A percentile compares a stretch with the other conserved stretches of the same genome.
Conservation (phyloP, 2,797 vertebrate genomes). For the Galagoides demidoff region DNA sequence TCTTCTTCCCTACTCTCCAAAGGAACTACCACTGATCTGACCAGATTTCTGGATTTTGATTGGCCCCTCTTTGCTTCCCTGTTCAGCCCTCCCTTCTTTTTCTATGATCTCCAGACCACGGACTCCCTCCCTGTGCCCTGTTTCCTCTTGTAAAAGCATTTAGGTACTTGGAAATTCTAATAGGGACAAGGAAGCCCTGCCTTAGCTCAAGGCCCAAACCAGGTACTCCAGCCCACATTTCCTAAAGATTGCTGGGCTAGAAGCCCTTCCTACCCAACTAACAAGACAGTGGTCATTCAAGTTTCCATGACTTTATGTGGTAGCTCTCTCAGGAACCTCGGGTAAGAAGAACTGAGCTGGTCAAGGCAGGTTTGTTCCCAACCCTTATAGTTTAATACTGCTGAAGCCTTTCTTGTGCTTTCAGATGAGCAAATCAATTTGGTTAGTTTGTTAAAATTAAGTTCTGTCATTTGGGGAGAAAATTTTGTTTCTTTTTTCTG, state of each 20-base stretch:
- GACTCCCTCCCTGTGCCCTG: background rate
- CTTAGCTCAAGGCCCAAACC: background rate
- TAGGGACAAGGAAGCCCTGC: background rate
- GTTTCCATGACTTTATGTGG: background rate
- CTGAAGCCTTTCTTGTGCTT: background rate
- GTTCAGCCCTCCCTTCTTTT: background rate
- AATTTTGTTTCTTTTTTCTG: background rate
- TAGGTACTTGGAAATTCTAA: background rate
- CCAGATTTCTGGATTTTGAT: background rate
- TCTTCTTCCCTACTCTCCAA: background rate
- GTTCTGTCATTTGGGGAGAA: background rate
- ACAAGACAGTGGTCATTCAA: background rate
- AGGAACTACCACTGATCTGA: background rate
- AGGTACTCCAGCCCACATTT: background rate
- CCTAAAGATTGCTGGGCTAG: background rate
- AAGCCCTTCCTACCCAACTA: background rate
- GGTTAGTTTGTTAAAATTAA: background rate
- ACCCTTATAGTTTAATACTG: background rate
- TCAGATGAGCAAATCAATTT: background rate
- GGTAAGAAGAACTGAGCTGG: background rate
- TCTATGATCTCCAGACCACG: too few species aligned
- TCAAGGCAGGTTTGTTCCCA: background rate
- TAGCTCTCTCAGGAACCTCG: background rate
- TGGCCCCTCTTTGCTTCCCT: background rate
- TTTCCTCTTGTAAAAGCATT: background rate